Evolutionary conservation across 2,797 vertebrate genomes (phyloP), one percentile per base, ranked within the genome.

Genomic region (Rhadinocentrus ornatus): DNA sequence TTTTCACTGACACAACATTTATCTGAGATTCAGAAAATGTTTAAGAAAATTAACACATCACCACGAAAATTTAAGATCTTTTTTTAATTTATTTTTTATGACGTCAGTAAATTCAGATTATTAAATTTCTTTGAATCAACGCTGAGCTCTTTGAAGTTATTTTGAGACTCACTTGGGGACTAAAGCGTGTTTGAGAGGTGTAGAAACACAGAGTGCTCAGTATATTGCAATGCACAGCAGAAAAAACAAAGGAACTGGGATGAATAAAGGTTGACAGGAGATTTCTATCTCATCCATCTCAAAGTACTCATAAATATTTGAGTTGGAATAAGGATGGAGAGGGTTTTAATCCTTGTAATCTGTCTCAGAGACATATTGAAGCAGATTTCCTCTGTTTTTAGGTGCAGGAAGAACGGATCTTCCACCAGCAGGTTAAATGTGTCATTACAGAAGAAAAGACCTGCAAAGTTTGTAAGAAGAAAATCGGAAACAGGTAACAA

Each of bases 401-500:
- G 98, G 96, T 98, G 48, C 97, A 99, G 81, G 98, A 99, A 86
- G 97, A 99, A 77, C 92, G 96, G 2, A 99, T 99, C 91, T 96
- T 98, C 78, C 96, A 98, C 90, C 97, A 99, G 89, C 97, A 99
- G 91, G 96, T 98, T 5, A 99, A 99, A 78, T 99, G 97, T 34
- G 95, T 99, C 87, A 97, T 99, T 82, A 99, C 98, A 0, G 98
- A 99, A 73, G 98, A 99, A 83, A 99, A 98, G 82, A 96, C 97
- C 85, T 99, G 98, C 93, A 94, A 95, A 83, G 98, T 99, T 26
- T 99, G 98, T 85, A 99, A 97, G 92, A 99, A 99, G 93, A 99
- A 98, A 86, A 99, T 99, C 41, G 98, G 98, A 70, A 99, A 97
- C 94, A 99, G 98, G 98, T 98, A 87, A 89, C 15, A n/a, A 3